Evolutionary conservation across 64 coral and sea anemone genomes (phyloP), one percentile per base, ranked within the genome.

Genomic region (Montipora foliosa): DNA sequence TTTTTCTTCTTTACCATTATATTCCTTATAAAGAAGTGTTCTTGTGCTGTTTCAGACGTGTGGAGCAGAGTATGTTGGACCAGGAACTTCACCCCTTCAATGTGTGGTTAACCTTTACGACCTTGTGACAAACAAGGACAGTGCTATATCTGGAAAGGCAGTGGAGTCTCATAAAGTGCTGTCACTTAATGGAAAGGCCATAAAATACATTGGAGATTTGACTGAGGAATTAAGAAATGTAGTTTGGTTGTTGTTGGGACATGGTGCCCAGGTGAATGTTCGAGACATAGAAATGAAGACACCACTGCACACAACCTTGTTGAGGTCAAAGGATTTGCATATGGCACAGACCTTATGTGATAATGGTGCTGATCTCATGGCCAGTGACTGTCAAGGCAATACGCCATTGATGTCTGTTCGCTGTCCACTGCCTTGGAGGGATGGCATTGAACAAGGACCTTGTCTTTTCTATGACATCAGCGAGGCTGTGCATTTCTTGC

Each of bases 361-460:
- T 77, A 95, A 95, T 91, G 90, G 93, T 75, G 96, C 96, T 48
- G 92, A 97, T 85, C 78, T 97, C 75, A 94, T 84, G 88, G 96
- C 96, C 2, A 69, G 67, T 57, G 96, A 97, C 71, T 88, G 93
- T 19, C 91, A 87, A 77, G 96, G 96, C 13, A 97, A 97, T 75
- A 97, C 96, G 37, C 96, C 96, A 2, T 76, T 97, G 16, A 97
- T 97, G 96, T 87, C 96, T 17, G 45, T 97, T 44, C 92, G 96
- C 49, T 90, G 93, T 64, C 96, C 93, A 73, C 66, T 97, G 50
- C 96, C 96, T 8, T 97, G 96, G 96, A 81, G 93, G 5, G 78
- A 94, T 87, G 73, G 75, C 15, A 77, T 81, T 24, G 96, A 94
- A 24, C 91, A 89, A 79, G 96, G 96, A 45, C 96, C 96, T 47